A percentile compares a stretch with the other conserved stretches of the same genome.
Evolutionary conservation across 2,888 invertebrate species (phyloP).

Genomic region (Andrena praecox): DNA sequence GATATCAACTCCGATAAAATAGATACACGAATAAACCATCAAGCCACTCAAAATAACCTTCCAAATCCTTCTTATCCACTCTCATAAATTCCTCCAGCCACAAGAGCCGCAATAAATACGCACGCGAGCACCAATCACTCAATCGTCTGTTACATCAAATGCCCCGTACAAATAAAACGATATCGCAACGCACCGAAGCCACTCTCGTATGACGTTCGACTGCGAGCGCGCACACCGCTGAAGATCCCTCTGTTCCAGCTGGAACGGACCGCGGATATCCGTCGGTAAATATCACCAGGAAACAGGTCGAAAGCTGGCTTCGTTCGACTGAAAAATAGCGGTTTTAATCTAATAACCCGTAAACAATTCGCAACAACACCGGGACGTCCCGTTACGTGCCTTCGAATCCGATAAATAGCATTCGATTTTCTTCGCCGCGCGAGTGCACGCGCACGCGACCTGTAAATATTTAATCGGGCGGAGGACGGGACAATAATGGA

Average conservation of each 20-base stretch:
- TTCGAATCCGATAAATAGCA: conserved; percentile 3
- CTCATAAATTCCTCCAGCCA: neutral
- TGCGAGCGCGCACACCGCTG: neutral
- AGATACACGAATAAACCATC: no score
- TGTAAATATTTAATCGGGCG: conserved; percentile 18
- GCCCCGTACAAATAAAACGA: conserved; percentile 1
- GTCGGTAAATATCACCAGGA: conserved; percentile 18
- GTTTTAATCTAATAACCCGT: conserved; percentile 37
- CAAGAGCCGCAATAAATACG: neutral
- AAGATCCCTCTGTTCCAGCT: conserved; percentile 10
- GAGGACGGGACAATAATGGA: conserved; percentile 2
- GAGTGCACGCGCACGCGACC: neutral
- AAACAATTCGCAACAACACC: conserved; percentile 1
- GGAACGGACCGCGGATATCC: conserved; percentile 23
- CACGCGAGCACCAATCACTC: neutral
- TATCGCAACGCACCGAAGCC: neutral
- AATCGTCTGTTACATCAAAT: neutral
- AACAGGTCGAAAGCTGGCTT: neutral
- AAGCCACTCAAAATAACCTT: no score
- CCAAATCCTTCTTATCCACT: no score
- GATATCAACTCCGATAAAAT: no score
- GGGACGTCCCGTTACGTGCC: neutral
- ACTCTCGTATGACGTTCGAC: neutral
- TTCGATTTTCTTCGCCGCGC: neutral
- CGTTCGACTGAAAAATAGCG: conserved; percentile 1